Base-by-base conservation (phyloP, 2,797 vertebrate species). In the Falco berigora region DNA sequence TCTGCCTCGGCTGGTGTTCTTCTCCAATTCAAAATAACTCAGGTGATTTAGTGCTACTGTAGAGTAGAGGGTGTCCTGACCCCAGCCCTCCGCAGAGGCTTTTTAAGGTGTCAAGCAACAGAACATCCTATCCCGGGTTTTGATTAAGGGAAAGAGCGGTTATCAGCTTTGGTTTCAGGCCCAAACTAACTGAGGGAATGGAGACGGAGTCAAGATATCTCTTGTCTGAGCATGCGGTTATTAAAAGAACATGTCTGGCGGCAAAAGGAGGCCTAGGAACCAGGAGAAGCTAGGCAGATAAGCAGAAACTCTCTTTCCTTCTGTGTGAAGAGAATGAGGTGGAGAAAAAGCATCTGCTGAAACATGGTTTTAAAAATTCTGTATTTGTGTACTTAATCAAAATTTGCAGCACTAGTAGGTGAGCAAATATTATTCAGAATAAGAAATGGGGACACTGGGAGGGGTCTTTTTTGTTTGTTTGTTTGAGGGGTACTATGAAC, bases 241-340 rank as follows among this genome's bases (percentile, higher is more conserved):
- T 86, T 94, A 90, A 85, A 94, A 92, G 49, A 94, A 73, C 19
- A 24, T 76, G 36, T 76, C 90, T 94, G 63, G 71, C 94, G 79
- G 86, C 86, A 82, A 88, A 91, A 88, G 63, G 86, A 78, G 76
- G 58, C 73, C 59, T 62, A 91, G 66, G 85, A 92, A 94, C 47
- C 40, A 21, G 8, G 27, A 86, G 79, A 90, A 94, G 75, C 9
- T n/a, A 73, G 50, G 34, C 23, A 77, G 18, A 53, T 74, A 32
- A 92, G 68, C 78, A 58, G 47, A 86, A 68, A 55, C 76, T 83
- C 28, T 79, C 8, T 85, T 84, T 53, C 49, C 22, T 6, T 40
- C 24, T 53, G 3, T 50, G 25, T 76, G 56, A 32, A 50, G 76
- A 78, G 46, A 68, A 92, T 23, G 56, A 94, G 53, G 68, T 68